Conservation (phyloP, 2,888 invertebrate genomes). For the Lymantria monacha region DNA sequence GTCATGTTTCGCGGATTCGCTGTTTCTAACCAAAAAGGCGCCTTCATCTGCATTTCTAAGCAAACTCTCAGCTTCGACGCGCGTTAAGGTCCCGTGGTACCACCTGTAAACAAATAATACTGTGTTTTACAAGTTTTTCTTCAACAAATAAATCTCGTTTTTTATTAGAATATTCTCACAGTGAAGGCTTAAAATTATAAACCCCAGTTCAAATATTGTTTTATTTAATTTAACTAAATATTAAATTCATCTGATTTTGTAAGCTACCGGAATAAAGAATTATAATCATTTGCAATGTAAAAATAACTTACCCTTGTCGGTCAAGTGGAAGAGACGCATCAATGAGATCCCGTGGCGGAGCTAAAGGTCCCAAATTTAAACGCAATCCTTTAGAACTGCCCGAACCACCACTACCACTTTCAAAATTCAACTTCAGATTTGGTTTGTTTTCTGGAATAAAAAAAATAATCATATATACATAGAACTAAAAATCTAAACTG, state of each 20-base stretch:
- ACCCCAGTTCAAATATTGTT: too few relatives aligned
- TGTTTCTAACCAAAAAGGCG: constrained; percentile 96
- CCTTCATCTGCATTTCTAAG: constrained; percentile 93
- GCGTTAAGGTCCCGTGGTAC: constrained; percentile 97
- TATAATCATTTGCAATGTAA: too few relatives aligned
- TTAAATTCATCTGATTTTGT: too few relatives aligned
- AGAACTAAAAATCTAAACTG: constrained; percentile 21
- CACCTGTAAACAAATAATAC: constrained; percentile 85
- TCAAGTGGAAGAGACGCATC: constrained; percentile 92
- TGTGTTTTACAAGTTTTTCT: too few relatives aligned
- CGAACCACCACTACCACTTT: constrained; percentile 75
- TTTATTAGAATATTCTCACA: too few relatives aligned
- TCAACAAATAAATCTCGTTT: too few relatives aligned
- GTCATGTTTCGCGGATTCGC: constrained; percentile 96
- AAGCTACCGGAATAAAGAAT: too few relatives aligned
- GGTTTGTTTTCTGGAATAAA: constrained; percentile 80
- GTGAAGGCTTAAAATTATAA: too few relatives aligned
- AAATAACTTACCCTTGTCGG: constrained; percentile 89
- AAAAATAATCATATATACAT: constrained; percentile 6
- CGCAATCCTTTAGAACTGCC: constrained; percentile 83
- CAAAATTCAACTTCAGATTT: constrained; percentile 89
- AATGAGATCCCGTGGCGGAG: constrained; percentile 87
- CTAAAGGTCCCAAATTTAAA: constrained; percentile 86
- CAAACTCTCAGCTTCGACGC: constrained; percentile 95
- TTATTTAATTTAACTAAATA: too few relatives aligned